Conservation (phyloP, 2,888 invertebrate genomes). For the Pseudococcus viburni region DNA sequence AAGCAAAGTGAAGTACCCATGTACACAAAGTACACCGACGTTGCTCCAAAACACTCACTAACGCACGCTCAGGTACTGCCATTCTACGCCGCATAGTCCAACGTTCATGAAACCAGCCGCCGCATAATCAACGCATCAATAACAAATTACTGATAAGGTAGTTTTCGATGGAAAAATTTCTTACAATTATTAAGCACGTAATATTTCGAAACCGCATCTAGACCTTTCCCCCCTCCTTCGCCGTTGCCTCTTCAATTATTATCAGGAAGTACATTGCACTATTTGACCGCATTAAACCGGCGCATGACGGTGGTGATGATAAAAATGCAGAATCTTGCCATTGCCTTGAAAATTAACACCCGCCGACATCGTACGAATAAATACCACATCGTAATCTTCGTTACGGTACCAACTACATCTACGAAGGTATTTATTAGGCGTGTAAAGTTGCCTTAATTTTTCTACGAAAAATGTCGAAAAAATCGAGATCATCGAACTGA, state of each 20-base stretch:
- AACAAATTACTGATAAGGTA: not conserved
- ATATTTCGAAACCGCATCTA: not conserved
- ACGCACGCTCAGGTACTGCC: not conserved
- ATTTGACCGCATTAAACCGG: not conserved
- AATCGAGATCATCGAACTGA: too few relatives aligned
- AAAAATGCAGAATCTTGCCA: not conserved
- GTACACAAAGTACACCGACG: not conserved
- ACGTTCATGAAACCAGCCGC: not conserved
- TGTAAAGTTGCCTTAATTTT: too few relatives aligned
- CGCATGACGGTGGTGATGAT: not conserved
- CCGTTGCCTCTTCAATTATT: not conserved
- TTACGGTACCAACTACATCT: too few relatives aligned
- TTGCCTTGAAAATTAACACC: not conserved
- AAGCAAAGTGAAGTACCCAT: not conserved
- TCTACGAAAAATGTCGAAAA: too few relatives aligned
- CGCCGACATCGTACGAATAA: not conserved
- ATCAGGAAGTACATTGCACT: conserved; percentile 4
- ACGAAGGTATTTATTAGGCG: too few relatives aligned
- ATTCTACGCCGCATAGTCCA: not conserved
- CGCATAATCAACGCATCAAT: not conserved
- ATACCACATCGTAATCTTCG: not conserved
- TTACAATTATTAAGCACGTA: not conserved
- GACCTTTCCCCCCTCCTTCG: not conserved
- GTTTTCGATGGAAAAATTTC: not conserved
- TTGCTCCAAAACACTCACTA: not conserved